Conservation (phyloP, 1,140 invertebrate genomes). For the Cydia strobilella region DNA sequence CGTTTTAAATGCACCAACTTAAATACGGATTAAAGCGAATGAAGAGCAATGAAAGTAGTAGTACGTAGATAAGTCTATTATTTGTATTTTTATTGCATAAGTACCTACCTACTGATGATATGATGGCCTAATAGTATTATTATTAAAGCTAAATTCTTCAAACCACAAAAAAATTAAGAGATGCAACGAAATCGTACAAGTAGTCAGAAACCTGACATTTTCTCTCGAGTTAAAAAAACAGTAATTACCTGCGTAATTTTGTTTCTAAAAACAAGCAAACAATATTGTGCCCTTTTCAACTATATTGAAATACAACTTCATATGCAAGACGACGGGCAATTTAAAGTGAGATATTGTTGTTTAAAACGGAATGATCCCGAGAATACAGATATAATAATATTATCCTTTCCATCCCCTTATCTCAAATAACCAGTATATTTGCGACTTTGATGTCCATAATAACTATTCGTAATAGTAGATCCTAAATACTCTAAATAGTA, state of each 20-base stretch:
- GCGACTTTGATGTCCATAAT: neutral
- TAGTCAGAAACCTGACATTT: too few species aligned
- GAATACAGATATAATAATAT: conserved; percentile 44
- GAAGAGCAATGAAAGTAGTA: neutral
- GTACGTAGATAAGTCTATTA: neutral
- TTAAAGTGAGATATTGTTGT: conserved; percentile 48
- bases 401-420: neutral
- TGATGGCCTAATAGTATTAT: too few species aligned
- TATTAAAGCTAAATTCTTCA: too few species aligned
- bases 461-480: neutral
- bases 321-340: conserved; percentile 36
- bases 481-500: too few species aligned
- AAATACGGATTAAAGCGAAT: conserved; percentile 27
- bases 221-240: too few species aligned
- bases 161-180: too few species aligned
- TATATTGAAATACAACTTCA: neutral
- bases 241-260: too few species aligned
- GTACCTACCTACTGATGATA: too few species aligned
- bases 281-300: too few species aligned
- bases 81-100: too few species aligned
- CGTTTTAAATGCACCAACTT: conserved; percentile 38
- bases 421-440: neutral
- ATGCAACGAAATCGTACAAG: too few species aligned
- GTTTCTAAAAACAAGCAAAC: too few species aligned
- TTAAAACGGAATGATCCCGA: conserved; percentile 45